phyloP scores from a whole-genome alignment of 2,113 vertebrate species.

The Galemys pyrenaicus region DNA sequence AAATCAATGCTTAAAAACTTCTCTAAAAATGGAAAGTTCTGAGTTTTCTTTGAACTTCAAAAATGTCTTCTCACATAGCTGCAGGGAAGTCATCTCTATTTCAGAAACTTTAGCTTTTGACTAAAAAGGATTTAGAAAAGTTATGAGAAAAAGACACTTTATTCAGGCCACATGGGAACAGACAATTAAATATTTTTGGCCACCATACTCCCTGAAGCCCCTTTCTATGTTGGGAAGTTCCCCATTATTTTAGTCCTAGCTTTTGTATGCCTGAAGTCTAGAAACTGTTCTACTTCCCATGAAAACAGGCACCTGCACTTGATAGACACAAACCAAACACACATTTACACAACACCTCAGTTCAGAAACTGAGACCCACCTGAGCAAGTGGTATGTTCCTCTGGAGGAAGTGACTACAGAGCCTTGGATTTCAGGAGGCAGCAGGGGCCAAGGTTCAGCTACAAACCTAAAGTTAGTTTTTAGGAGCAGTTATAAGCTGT shows the following conservation, averaged over 20 bases:
- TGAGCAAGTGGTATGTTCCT: not conserved
- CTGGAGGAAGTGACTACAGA: not conserved
- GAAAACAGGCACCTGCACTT: not conserved
- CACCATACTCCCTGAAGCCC: not conserved
- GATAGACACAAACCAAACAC: not conserved
- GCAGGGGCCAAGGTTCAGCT: not conserved
- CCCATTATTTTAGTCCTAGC: not conserved
- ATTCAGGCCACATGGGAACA: not conserved
- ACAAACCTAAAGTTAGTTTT: not conserved
- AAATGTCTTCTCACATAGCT: not conserved
- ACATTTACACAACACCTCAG: not conserved
- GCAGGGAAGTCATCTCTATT: not conserved
- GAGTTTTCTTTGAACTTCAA: conserved; percentile 35
- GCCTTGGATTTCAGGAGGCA: not conserved
- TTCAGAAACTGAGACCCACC: not conserved
- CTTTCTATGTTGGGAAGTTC: not conserved
- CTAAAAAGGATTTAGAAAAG: not conserved
- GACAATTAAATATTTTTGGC: not conserved
- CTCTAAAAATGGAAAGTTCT: conserved; percentile 24
- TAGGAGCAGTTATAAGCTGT: not conserved
- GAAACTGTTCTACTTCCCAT: not conserved
- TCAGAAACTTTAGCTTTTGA: not conserved
- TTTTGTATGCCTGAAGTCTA: not conserved
- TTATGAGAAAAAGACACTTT: not conserved
- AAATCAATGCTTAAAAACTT: conserved; percentile 22